A percentile compares a stretch with the other conserved stretches of the same genome.
phyloP scores from a whole-genome alignment of 2,888 invertebrate genomes.

The Leucoma salicis region DNA sequence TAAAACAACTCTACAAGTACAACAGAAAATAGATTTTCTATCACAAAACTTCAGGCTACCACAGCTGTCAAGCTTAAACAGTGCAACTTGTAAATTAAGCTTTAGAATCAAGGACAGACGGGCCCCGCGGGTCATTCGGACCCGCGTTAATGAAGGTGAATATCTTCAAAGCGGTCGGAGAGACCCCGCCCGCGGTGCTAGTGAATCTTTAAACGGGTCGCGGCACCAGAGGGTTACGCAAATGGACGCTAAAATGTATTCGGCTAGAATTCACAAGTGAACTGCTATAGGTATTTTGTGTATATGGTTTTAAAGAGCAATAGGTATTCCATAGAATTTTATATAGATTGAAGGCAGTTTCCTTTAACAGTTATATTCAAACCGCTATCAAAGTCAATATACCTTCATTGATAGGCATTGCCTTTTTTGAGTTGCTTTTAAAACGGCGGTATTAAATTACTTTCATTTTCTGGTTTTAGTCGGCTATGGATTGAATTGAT shows the following conservation, averaged over 20 bases:
- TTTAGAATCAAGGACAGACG: slow-evolving; percentile 31
- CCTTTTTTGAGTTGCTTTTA: no score
- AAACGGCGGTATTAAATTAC: no score
- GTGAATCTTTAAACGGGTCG: slow-evolving; percentile 76
- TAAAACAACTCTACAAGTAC: no score
- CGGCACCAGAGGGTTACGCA: slow-evolving; percentile 45
- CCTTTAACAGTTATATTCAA: no score
- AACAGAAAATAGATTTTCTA: slow-evolving; percentile 4
- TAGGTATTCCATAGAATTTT: background rate
- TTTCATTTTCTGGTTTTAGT: no score
- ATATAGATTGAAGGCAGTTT: no score
- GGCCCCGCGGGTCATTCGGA: slow-evolving; percentile 62
- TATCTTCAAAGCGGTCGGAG: slow-evolving; percentile 74
- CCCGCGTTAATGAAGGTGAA: slow-evolving; percentile 75
- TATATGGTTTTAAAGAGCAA: background rate
- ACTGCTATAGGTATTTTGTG: slow-evolving; percentile 22
- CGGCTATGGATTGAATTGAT: no score
- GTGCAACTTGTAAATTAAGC: slow-evolving; percentile 30
- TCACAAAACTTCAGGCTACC: background rate
- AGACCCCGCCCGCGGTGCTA: slow-evolving; percentile 63
- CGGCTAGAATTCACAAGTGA: slow-evolving; percentile 37
- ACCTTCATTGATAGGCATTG: no score
- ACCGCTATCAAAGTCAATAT: no score
- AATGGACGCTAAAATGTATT: slow-evolving; percentile 53
- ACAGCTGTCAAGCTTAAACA: slow-evolving; percentile 19